Conservation (phyloP, 2,888 invertebrate species). For the Hofmannophila pseudospretella region DNA sequence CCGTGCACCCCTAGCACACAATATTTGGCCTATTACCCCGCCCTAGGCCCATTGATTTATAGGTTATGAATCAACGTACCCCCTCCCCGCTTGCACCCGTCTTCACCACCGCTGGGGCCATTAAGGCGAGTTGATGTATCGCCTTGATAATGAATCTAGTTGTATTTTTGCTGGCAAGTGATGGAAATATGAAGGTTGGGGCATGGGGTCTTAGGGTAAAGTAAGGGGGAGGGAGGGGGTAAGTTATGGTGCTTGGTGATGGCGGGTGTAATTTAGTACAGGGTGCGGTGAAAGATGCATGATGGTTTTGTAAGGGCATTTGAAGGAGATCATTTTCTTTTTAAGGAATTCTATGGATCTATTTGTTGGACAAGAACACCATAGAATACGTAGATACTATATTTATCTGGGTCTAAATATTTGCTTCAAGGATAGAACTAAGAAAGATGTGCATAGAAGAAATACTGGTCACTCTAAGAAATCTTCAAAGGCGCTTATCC, state of each 20-base stretch:
- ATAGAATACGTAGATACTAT: too few relatives aligned
- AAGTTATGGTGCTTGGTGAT: conserved; percentile 22
- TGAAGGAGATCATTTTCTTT: too few relatives aligned
- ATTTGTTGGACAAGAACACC: too few relatives aligned
- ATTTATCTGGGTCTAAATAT: too few relatives aligned
- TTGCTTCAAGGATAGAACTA: too few relatives aligned
- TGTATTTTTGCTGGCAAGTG: conserved; percentile 67
- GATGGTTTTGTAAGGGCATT: too few relatives aligned
- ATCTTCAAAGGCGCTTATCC: too few relatives aligned
- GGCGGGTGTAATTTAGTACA: conserved; percentile 10
- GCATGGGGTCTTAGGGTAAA: conserved; percentile 13
- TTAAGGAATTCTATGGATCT: too few relatives aligned
- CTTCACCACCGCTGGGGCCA: conserved; percentile 25
- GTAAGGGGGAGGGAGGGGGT: conserved; percentile 10
- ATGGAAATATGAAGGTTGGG: conserved; percentile 23
- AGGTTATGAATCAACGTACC: conserved; percentile 56
- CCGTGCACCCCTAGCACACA: conserved; percentile 35
- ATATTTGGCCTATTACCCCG: conserved; percentile 71
- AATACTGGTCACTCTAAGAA: too few relatives aligned
- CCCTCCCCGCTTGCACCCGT: conserved; percentile 19
- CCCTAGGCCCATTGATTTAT: conserved; percentile 55
- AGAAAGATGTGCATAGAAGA: too few relatives aligned
- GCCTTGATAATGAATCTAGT: conserved; percentile 72
- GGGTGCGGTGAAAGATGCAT: too few relatives aligned
- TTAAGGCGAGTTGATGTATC: conserved; percentile 55